These are phyloP conservation scores for Megaleporinus macrocephalus DNA, from an alignment of 2,113 vertebrate species.

Conservation along the genomic window DNA sequence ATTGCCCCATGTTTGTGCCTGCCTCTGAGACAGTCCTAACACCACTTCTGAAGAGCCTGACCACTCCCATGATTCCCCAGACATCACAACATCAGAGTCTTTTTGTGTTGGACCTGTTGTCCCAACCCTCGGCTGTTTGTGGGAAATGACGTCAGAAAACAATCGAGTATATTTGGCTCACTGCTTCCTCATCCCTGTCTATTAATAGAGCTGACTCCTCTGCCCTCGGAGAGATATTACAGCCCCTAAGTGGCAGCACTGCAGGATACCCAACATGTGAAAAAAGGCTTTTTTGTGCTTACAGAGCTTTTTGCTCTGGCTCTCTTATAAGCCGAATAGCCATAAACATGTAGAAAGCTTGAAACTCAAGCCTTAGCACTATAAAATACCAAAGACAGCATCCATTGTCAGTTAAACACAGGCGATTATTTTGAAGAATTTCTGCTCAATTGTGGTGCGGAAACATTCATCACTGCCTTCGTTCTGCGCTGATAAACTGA, in stretches of 20 bases:
- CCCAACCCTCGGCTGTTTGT: conserved; percentile 4
- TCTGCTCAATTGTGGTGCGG: neutral
- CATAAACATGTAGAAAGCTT: neutral
- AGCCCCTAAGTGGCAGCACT: conserved; percentile 6
- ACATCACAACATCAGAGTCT: conserved; percentile 29
- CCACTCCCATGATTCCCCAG: neutral
- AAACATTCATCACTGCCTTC: conserved; percentile 19
- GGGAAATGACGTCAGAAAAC: conserved; percentile 49
- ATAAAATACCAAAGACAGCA: neutral
- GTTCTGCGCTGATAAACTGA: neutral
- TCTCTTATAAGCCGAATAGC: neutral
- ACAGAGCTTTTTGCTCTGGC: conserved; percentile 1
- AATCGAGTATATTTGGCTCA: conserved; percentile 55
- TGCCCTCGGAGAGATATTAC: conserved; percentile 30
- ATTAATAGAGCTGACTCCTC: conserved; percentile 49
- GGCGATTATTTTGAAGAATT: neutral
- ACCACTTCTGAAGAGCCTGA: neutral
- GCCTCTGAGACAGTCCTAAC: conserved; percentile 18
- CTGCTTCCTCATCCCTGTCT: conserved; percentile 27
- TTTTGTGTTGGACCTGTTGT: neutral
- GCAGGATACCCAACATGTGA: neutral
- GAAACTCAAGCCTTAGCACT: neutral
- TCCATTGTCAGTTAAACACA: neutral
- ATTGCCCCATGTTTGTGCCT: conserved; percentile 32
- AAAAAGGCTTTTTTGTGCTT: neutral